Evolutionary conservation across 64 coral and sea anemone species (phyloP), one percentile per base, ranked within the genome.

Genomic region (Astreopora myriophthalma): DNA sequence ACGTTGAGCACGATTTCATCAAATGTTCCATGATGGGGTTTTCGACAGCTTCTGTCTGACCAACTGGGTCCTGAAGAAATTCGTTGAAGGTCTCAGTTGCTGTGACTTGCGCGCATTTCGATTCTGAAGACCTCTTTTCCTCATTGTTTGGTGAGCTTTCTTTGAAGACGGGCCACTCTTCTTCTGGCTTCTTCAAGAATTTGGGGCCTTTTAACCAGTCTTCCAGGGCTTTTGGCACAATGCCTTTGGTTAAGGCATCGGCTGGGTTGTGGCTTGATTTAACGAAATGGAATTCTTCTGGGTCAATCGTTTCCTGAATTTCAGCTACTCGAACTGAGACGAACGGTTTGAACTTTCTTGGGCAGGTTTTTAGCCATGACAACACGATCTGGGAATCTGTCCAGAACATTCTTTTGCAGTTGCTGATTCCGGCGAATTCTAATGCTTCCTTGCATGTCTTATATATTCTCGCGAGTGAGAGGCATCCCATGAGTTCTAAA

Each of bases 311-410:
- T 68, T 94, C 92, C 70, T 89, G 85, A 22, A 89, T 94, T 35
- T 88, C 92, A 70, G 67, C 29, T 31, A 30, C 67, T 30, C 67
- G 30, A 34, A 73, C 69, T 37, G 69, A 73, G 69, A 89, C 92
- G 71, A 89, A 94, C 0, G 76, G 86, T 30, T 78, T 87, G 48
- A 89, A 94, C 31, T 84, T 77, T 63, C 42, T 71, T 14, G 77
- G 92, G 6, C 63, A 32, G 3, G 65, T 94, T 80, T 48, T 94
- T 34, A 94, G 27, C 85, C 92, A 94, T 6, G 92, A 69, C 4
- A 94, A 65, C n/a, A 94, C 92, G 20, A 85, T 87, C 9, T 65
- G 40, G 48, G 90, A 92, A 57, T 92, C 90, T 17, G 77, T 49
- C 78, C 89, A 91, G 25, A 92, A 36, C 12, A 57, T 32, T 61